A percentile compares a stretch with the other conserved stretches of the same genome.
These are phyloP conservation scores for Thysanoteuthis rhombus DNA, from an alignment of 2,888 invertebrate species.

Conservation along the genomic window DNA sequence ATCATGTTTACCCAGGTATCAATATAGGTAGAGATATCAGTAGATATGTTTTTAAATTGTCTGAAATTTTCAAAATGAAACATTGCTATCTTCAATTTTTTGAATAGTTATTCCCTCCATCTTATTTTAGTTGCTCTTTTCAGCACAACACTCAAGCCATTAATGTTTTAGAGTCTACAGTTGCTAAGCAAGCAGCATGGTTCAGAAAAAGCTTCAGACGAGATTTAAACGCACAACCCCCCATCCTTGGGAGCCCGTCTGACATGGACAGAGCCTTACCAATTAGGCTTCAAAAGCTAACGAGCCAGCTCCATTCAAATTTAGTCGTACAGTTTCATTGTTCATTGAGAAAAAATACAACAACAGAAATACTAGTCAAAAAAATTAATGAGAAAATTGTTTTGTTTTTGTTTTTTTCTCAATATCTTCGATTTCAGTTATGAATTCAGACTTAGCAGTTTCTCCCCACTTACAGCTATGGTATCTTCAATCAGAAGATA, in stretches of 20 bases:
- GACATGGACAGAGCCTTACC: background rate
- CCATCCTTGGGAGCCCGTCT: background rate
- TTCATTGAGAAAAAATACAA: background rate
- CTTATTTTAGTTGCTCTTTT: background rate
- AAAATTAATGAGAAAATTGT: background rate
- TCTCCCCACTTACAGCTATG: background rate
- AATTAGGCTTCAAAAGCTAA: background rate
- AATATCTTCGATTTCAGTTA: background rate
- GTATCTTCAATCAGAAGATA: background rate
- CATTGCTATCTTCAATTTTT: no score
- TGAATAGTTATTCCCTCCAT: background rate
- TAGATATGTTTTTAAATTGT: no score
- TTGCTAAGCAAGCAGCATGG: background rate
- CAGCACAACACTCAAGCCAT: background rate
- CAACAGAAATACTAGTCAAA: background rate
- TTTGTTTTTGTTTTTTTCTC: background rate
- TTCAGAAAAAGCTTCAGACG: background rate
- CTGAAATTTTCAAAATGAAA: no score
- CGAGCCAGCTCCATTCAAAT: no score
- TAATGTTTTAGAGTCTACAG: background rate
- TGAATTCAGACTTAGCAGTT: background rate
- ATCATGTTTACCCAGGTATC: no score
- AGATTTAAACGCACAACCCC: no score
- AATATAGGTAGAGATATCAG: no score
- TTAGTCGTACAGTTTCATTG: background rate